Percentiles rank a stretch among this genome's conserved stretches.
These are phyloP conservation scores for Dufourea novaeangliae DNA, from an alignment of 1,140 invertebrate species.

Conservation along the genomic window DNA sequence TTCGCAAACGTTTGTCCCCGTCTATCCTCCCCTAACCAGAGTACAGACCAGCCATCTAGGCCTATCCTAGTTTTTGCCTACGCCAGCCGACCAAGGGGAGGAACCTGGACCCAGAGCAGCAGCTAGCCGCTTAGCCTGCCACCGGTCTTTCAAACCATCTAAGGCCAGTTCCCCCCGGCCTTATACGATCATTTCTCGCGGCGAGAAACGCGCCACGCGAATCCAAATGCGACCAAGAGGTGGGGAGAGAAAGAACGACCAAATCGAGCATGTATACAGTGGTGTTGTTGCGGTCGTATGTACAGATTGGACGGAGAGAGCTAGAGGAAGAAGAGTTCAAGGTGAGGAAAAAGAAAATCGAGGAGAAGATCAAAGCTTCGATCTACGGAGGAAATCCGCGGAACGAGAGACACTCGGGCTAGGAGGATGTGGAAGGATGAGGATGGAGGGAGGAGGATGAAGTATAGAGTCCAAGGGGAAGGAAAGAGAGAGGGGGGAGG, in stretches of 20 bases:
- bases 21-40: neutral
- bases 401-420: neutral
- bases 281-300: neutral
- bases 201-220: conserved; percentile 41
- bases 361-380: neutral
- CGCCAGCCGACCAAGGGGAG: conserved; percentile 30
- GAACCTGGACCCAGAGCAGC: conserved; percentile 6
- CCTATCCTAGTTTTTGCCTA: conserved; percentile 78
- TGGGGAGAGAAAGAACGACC: conserved; percentile 16
- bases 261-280: too few species aligned
- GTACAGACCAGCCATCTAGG: conserved; percentile 72
- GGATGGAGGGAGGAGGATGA: neutral
- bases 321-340: conserved; percentile 38
- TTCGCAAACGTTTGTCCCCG: conserved; percentile 2
- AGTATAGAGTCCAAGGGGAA: neutral
- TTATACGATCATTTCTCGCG: conserved; percentile 67
- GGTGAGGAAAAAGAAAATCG: conserved; percentile 16
- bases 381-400: conserved; percentile 1
- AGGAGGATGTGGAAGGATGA: neutral
- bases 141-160: conserved; percentile 71
- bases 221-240: conserved; percentile 55
- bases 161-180: conserved; percentile 65
- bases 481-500: conserved; percentile 23
- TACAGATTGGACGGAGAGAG: neutral
- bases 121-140: conserved; percentile 46